Percentiles rank a stretch among this genome's conserved stretches.
phyloP scores from a whole-genome alignment of 2,113 vertebrate species.

The Psittacara wagleri region DNA sequence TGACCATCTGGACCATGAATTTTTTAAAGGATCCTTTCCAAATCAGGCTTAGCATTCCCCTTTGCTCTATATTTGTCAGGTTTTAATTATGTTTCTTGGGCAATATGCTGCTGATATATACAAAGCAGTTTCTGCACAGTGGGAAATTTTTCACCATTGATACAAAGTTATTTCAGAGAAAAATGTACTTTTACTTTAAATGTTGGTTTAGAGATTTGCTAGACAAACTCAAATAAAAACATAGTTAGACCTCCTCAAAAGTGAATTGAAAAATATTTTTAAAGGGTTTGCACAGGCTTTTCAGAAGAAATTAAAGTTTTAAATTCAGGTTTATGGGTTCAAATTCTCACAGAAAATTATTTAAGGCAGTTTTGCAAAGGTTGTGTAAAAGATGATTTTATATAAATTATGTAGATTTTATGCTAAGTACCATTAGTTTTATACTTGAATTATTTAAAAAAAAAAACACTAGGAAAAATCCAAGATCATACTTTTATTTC shows the following conservation, averaged over 20 bases:
- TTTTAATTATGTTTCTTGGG: not conserved
- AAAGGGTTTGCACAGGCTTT: constrained; percentile 9
- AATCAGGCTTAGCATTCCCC: not conserved
- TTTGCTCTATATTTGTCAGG: not conserved
- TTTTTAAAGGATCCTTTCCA: constrained; percentile 7
- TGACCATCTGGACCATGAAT: constrained; percentile 33
- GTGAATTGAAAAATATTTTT: not conserved
- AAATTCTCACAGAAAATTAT: constrained; percentile 30
- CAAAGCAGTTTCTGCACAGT: not conserved
- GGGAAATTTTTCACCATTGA: not conserved
- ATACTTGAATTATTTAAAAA: constrained; percentile 13
- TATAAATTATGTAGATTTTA: constrained; percentile 37
- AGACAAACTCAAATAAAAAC: not conserved
- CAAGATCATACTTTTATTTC: not conserved
- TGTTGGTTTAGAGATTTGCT: not conserved
- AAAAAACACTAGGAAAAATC: constrained; percentile 5
- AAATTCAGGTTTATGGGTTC: constrained; percentile 28
- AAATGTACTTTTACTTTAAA: not conserved
- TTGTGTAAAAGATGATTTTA: constrained; percentile 13
- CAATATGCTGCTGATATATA: not conserved
- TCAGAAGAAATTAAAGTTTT: constrained; percentile 19
- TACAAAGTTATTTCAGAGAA: not conserved
- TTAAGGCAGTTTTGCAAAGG: constrained; percentile 39
- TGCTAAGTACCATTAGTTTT: not conserved
- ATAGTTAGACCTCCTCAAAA: not conserved